These are phyloP conservation scores for Agrilus mali DNA, from an alignment of 2,888 invertebrate species.

Conservation along the genomic window DNA sequence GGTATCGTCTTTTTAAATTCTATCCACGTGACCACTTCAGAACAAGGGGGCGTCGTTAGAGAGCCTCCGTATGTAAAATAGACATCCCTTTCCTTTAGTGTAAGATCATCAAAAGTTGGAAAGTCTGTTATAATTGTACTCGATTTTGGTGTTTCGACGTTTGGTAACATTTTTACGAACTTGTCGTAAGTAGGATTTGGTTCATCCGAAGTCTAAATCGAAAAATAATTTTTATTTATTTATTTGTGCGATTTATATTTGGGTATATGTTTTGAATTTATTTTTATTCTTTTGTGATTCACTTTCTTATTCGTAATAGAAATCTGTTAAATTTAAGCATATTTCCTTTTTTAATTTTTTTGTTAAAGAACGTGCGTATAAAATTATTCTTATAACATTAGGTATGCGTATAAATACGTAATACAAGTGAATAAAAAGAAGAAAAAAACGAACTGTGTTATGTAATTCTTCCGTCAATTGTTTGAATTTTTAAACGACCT, in stretches of 20 bases:
- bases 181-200: conserved; percentile 14
- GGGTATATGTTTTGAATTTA: too few species aligned
- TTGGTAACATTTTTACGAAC: conserved; percentile 12
- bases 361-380: too few species aligned
- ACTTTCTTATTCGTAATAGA: too few species aligned
- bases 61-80: conserved; percentile 74
- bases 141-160: conserved; percentile 12
- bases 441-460: too few species aligned
- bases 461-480: too few species aligned
- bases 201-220: conserved; percentile 12
- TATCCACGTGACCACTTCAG: conserved; percentile 69
- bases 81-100: conserved; percentile 11
- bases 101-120: conserved; percentile 11
- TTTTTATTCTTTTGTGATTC: too few species aligned
- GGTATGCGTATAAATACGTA: too few species aligned
- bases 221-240: not conserved
- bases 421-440: too few species aligned
- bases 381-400: too few species aligned
- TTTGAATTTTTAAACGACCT: too few species aligned
- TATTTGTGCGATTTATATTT: not conserved
- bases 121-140: conserved; percentile 6
- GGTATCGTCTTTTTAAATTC: conserved; percentile 60
- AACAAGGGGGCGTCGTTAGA: conserved; percentile 68
- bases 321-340: too few species aligned
- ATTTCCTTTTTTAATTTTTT: too few species aligned